phyloP scores from a whole-genome alignment of 2,797 vertebrate genomes.

The Pampus argenteus region DNA sequence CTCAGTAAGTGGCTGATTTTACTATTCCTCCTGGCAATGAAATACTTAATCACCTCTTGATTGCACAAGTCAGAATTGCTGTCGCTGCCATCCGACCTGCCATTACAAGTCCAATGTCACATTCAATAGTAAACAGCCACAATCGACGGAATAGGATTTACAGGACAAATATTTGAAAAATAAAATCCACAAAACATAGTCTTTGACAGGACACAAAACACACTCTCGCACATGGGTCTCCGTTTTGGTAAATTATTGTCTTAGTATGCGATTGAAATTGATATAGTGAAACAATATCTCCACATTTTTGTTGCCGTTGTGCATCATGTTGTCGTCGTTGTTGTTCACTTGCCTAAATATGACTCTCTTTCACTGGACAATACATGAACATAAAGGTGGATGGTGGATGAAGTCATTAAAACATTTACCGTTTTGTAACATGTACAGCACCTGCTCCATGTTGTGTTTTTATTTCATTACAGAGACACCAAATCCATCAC shows the following conservation, averaged over 20 bases:
- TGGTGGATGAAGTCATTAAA: slow-evolving; percentile 48
- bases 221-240: slow-evolving; percentile 2
- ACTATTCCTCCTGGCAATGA: slow-evolving; percentile 57
- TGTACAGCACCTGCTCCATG: slow-evolving; percentile 43
- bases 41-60: slow-evolving; percentile 70
- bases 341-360: slow-evolving; percentile 3
- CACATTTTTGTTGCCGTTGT: slow-evolving; percentile 3
- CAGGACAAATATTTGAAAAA: slow-evolving; percentile 60
- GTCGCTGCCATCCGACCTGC: slow-evolving; percentile 42
- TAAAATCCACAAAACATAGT: slow-evolving; percentile 42
- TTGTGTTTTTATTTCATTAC: slow-evolving; percentile 57
- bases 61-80: slow-evolving; percentile 56
- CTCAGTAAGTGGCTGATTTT: slow-evolving; percentile 54
- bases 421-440: slow-evolving; percentile 50
- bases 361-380: slow-evolving; percentile 22
- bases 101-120: slow-evolving; percentile 66
- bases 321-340: slow-evolving; percentile 11
- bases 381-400: slow-evolving; percentile 47
- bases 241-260: slow-evolving; percentile 18
- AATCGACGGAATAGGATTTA: slow-evolving; percentile 48
- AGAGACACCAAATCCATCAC: slow-evolving; percentile 68
- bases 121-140: slow-evolving; percentile 54
- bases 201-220: slow-evolving; percentile 37
- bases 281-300: slow-evolving; percentile 14
- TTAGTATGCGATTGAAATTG: slow-evolving; percentile 11